Evolutionary conservation across 1,140 invertebrate genomes (phyloP).

Genomic region (Bombus soroeensis): DNA sequence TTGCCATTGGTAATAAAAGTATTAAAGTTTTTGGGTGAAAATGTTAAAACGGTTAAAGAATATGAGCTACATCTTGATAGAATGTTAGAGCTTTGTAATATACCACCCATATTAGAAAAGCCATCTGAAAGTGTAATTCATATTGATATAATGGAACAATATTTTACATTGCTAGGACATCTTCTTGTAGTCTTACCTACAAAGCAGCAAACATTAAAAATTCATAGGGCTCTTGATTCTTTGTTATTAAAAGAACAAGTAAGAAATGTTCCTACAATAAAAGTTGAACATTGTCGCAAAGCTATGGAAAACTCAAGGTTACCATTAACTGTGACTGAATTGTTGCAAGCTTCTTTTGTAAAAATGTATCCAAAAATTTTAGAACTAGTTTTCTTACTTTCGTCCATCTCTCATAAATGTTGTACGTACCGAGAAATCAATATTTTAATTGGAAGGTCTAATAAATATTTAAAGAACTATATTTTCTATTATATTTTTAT

Average conservation of each 20-base stretch:
- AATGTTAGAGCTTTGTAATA: slow-evolving; percentile 65
- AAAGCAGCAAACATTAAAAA: slow-evolving; percentile 39
- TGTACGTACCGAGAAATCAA: slow-evolving; percentile 64
- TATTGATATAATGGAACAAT: slow-evolving; percentile 57
- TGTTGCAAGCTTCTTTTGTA: slow-evolving; percentile 50
- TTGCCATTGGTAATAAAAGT: slow-evolving; percentile 66
- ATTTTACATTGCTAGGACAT: slow-evolving; percentile 71
- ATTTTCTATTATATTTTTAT: not conserved
- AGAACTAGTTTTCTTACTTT: slow-evolving; percentile 60
- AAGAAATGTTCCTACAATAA: slow-evolving; percentile 45
- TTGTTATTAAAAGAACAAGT: slow-evolving; percentile 53
- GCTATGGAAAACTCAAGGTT: slow-evolving; percentile 69
- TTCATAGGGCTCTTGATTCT: slow-evolving; percentile 55
- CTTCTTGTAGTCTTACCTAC: slow-evolving; percentile 65
- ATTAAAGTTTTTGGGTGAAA: slow-evolving; percentile 68
- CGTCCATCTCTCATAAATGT: slow-evolving; percentile 57
- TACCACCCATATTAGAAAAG: slow-evolving; percentile 62
- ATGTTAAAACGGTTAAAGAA: slow-evolving; percentile 39
- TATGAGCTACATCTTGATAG: slow-evolving; percentile 63
- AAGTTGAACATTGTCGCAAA: slow-evolving; percentile 51
- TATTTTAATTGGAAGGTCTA: not conserved
- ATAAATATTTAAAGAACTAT: not conserved
- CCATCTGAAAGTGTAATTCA: slow-evolving; percentile 61
- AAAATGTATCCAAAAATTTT: slow-evolving; percentile 61
- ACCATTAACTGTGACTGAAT: slow-evolving; percentile 57